Evolutionary conservation across 2,113 vertebrate species (phyloP), one percentile per base, ranked within the genome.

Genomic region (Microcebus ravelobensis): DNA sequence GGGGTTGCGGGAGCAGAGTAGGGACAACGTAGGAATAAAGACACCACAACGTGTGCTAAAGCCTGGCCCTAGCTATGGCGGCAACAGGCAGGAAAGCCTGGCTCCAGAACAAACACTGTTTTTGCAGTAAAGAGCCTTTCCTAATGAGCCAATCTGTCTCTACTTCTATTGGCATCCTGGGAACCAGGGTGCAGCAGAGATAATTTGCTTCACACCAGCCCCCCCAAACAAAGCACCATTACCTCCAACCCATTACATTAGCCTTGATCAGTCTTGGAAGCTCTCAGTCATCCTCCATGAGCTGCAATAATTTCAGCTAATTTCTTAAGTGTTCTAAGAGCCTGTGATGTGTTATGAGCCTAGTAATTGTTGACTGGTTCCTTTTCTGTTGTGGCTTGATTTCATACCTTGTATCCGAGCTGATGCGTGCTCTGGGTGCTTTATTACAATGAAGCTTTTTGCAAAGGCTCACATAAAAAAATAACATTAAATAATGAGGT

Each of bases 241-340:
- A 97, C 93, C 94, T 98, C 95, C 96, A 97, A 63, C 82, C 89
- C 96, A 91, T 98, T 97, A 94, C 97, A 97, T 97, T 97, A 97
- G 95, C 96, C 96, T 96, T 95, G 95, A 94, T 97, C 97, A 94
- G 97, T 91, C 93, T 73, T 96, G 79, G 96, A 96, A 84, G 96
- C 97, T 93, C 93, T 97, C 96, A 95, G 97, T 98, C 96, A 97
- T 96, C 96, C 97, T 96, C 96, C 90, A 97, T 77, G 96, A 94
- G 94, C 96, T 95, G 94, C 97, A 97, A 87, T 97, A 97, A 98
- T 98, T 98, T 93, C 96, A 98, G 97, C 97, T 98, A 98, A 98
- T 98, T 97, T 97, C 96, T 98, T 98, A 98, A 98, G 97, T 98
- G 97, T 97, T 97, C 97, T 97, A 97, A 97, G 97, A 97, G 97